Conservation (phyloP, 2,797 vertebrate genomes). For the Sus cebifrons region DNA sequence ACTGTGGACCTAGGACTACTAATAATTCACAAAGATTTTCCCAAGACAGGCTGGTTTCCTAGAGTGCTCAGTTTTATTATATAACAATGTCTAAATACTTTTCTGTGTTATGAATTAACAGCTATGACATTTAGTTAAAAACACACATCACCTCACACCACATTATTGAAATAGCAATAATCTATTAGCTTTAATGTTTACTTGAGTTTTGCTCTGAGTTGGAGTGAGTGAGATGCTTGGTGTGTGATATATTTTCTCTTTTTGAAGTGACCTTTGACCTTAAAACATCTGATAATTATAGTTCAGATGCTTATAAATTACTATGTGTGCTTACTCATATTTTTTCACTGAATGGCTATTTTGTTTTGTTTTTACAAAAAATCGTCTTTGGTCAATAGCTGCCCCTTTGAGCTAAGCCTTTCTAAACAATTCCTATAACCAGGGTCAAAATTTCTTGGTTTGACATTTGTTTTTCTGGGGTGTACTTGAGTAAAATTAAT, state of each 20-base stretch:
- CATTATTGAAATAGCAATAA: slow-evolving; percentile 23
- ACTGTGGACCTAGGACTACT: neutral
- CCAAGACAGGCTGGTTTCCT: neutral
- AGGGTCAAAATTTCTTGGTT: neutral
- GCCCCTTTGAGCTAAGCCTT: neutral
- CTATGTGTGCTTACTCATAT: neutral
- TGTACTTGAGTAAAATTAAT: neutral
- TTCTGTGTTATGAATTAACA: neutral
- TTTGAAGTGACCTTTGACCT: neutral
- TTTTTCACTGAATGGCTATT: neutral
- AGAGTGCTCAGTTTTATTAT: slow-evolving; percentile 14
- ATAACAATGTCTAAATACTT: slow-evolving; percentile 13
- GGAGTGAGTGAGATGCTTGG: neutral
- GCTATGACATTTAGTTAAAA: slow-evolving; percentile 27
- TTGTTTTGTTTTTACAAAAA: neutral
- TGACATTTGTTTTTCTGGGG: neutral
- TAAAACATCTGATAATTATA: neutral
- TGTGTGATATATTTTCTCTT: neutral
- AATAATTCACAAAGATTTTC: neutral
- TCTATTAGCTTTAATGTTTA: slow-evolving; percentile 7
- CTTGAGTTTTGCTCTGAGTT: neutral
- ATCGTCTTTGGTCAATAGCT: slow-evolving; percentile 24
- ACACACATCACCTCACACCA: neutral
- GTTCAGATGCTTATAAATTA: slow-evolving; percentile 35
- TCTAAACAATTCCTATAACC: neutral